Evolutionary conservation across 2,113 vertebrate species (phyloP).

Genomic region (Sander vitreus): DNA sequence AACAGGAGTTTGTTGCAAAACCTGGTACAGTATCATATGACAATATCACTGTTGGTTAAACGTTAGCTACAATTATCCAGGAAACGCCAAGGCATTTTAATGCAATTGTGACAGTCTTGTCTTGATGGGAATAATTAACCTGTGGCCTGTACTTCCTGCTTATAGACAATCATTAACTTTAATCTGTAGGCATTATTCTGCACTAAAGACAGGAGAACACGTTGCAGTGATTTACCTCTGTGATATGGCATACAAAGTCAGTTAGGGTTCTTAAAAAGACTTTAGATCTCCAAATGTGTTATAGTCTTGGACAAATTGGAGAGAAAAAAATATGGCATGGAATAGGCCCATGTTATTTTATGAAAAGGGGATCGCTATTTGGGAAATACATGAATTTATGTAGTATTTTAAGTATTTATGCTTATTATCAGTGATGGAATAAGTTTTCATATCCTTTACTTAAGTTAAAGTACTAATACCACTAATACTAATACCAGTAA

Average conservation of each 20-base stretch:
- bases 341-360: neutral
- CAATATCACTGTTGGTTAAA: too few species aligned
- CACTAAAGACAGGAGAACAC: too few species aligned
- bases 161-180: slow-evolving; percentile 67
- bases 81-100: neutral
- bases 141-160: slow-evolving; percentile 51
- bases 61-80: neutral
- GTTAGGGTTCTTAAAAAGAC: neutral
- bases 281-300: neutral
- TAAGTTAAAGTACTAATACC: too few species aligned
- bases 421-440: too few species aligned
- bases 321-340: neutral
- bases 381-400: too few species aligned
- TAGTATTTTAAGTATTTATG: too few species aligned
- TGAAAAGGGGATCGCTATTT: too few species aligned
- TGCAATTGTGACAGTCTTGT: neutral
- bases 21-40: neutral
- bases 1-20: neutral
- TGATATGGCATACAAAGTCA: neutral
- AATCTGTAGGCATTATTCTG: neutral
- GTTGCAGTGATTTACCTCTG: neutral
- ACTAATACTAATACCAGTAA: too few species aligned
- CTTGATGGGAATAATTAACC: slow-evolving; percentile 70
- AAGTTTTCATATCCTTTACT: too few species aligned
- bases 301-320: too few species aligned